phyloP scores from a whole-genome alignment of 2,113 vertebrate species.

The Tautogolabrus adspersus region DNA sequence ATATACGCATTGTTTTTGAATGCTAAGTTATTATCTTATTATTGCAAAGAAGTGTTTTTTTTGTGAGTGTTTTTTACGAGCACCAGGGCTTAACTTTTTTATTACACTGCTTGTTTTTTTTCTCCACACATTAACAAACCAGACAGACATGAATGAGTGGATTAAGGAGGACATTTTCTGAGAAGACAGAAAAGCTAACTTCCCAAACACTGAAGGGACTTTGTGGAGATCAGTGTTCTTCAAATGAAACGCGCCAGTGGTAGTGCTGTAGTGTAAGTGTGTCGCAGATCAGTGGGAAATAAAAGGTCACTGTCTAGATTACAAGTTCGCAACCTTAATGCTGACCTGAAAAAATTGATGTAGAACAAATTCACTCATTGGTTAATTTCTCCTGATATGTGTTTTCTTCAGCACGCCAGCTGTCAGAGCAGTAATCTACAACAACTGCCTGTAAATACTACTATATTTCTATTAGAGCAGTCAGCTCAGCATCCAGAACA shows the following conservation, averaged over 20 bases:
- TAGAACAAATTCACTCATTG: conserved; percentile 48
- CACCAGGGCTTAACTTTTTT: conserved; percentile 63
- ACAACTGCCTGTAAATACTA: conserved; percentile 74
- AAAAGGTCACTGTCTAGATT: conserved; percentile 56
- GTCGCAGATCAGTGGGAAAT: conserved; percentile 59
- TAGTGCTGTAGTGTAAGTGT: conserved; percentile 57
- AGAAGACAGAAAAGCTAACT: conserved; percentile 39
- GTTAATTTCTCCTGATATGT: conserved; percentile 60
- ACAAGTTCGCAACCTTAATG: conserved; percentile 64
- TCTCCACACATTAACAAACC: conserved; percentile 31
- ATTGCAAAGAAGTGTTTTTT: conserved; percentile 48
- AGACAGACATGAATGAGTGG: conserved; percentile 59
- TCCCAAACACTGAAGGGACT: neutral
- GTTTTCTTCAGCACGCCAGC: conserved; percentile 59
- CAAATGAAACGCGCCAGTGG: conserved; percentile 22
- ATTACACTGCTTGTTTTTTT: conserved; percentile 59
- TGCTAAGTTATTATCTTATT: conserved; percentile 77
- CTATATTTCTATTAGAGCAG: conserved; percentile 69
- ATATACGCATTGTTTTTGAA: conserved; percentile 79
- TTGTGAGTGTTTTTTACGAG: conserved; percentile 55
- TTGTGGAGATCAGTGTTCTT: neutral
- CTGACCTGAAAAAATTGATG: conserved; percentile 60
- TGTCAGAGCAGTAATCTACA: conserved; percentile 62
- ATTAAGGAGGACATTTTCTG: conserved; percentile 27
- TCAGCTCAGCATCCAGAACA: conserved; percentile 55